Evolutionary conservation across 1,140 invertebrate genomes (phyloP), one percentile per base, ranked within the genome.

Genomic region (Cydia fagiglandana): DNA sequence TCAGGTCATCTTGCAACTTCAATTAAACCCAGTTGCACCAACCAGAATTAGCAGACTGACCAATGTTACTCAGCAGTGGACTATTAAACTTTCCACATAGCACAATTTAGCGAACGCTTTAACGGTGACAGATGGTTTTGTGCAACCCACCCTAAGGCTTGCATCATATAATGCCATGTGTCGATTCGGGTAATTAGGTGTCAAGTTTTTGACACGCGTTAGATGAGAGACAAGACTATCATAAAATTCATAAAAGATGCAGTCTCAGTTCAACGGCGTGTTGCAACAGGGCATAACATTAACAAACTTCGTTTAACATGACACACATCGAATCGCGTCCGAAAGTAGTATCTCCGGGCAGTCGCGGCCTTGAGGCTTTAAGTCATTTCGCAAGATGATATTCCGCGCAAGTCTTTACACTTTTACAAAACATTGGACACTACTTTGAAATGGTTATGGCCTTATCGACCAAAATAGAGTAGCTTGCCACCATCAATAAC

Each of bases 321-420:
- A 68, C 64, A 68, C 28, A 66, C 64, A 68, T 68, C 64, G 64
- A 68, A 68, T 34, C 15, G 64, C 12, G 64, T 34, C 64, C 64
- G 64, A 68, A 68, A 68, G 64, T 68, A 68, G 64, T 68, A 34
- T 68, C 64, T 68, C 30, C 64, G 64, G 64, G 64, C 64, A 38
- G 64, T n/a, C 20, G 12, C 28, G 64, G 64, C 64, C 64, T 68
- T 68, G 64, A 38, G 13, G 64, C 64, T 15, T 68, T 34, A 34
- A 28, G 30, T 9, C 15, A 68, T 30, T 68, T 30, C 50, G 64
- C 64, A 38, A 68, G 28, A n/a, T 30, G 24, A n/a, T 53, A 53
- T 53, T 10, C 56, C 56, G 20, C 10, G 20, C 56, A 24, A 61
- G 56, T 61, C 56, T 61, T 61, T 24, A 61, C 15, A 24, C 56